These are phyloP conservation scores for Myotis findleyi DNA, from an alignment of 2,797 vertebrate genomes.

Conservation along the genomic window DNA sequence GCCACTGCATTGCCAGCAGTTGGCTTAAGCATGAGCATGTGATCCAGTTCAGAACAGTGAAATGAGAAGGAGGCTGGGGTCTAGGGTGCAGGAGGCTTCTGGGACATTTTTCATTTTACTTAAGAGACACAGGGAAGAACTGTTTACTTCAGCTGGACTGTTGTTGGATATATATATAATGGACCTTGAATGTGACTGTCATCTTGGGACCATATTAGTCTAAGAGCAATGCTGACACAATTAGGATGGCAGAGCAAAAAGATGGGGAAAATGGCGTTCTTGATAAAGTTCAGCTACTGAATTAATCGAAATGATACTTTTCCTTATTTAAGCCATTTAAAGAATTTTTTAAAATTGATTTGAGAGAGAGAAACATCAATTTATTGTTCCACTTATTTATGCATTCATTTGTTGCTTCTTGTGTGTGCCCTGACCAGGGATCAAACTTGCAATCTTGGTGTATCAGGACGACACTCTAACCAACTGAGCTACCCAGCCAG, in stretches of 20 bases:
- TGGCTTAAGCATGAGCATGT: constrained; percentile 1
- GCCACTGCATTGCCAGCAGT: background rate
- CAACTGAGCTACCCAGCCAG: background rate
- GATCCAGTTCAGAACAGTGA: constrained; percentile 1
- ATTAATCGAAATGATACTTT: constrained; percentile 17
- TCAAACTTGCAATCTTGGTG: background rate
- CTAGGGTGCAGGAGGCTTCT: background rate
- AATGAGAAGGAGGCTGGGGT: background rate
- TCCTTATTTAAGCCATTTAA: background rate
- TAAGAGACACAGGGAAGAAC: background rate
- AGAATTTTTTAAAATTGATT: background rate
- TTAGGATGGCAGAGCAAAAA: constrained; percentile 13
- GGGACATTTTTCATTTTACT: constrained; percentile 28
- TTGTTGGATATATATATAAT: constrained; percentile 9
- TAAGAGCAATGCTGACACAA: constrained; percentile 16
- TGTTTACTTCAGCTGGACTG: constrained; percentile 25
- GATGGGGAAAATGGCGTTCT: background rate
- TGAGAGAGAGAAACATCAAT: background rate
- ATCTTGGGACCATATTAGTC: constrained; percentile 15
- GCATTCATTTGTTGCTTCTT: background rate
- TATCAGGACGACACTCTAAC: background rate
- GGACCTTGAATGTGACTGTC: background rate
- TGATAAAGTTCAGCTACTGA: constrained; percentile 28
- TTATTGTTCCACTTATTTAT: background rate
- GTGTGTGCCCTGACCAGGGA: background rate